These are phyloP conservation scores for Nycticorax nycticorax DNA, from an alignment of 2,113 vertebrate genomes.

Conservation along the genomic window DNA sequence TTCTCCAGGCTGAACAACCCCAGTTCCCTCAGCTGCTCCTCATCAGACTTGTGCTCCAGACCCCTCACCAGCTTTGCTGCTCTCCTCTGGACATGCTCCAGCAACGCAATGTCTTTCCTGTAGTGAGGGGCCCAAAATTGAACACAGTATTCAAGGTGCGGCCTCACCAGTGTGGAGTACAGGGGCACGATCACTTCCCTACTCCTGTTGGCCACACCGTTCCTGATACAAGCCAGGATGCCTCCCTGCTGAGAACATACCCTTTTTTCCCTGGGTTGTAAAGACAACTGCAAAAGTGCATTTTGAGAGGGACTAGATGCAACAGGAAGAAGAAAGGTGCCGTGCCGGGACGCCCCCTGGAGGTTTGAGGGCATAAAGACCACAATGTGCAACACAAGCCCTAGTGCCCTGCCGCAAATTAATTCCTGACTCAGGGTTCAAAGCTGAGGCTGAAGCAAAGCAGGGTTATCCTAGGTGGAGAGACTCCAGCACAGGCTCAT, in stretches of 20 bases:
- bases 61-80: too few species aligned
- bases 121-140: too few species aligned
- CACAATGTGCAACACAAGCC: neutral
- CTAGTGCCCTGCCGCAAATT: neutral
- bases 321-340: neutral
- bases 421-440: neutral
- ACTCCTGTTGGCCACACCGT: too few species aligned
- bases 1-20: too few species aligned
- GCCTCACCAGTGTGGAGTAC: too few species aligned
- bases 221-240: too few species aligned
- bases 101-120: too few species aligned
- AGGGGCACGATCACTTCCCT: too few species aligned
- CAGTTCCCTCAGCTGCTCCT: too few species aligned
- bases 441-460: neutral
- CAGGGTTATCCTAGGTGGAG: neutral
- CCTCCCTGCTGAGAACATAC: neutral
- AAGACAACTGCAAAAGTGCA: neutral
- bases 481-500: neutral
- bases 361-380: neutral
- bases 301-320: neutral
- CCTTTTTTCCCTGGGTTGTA: neutral
- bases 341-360: fast-evolving
- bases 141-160: too few species aligned
- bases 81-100: too few species aligned
- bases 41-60: too few species aligned